Evolutionary conservation across 1,140 invertebrate species (phyloP).

Genomic region (Penaeus vannamei): DNA sequence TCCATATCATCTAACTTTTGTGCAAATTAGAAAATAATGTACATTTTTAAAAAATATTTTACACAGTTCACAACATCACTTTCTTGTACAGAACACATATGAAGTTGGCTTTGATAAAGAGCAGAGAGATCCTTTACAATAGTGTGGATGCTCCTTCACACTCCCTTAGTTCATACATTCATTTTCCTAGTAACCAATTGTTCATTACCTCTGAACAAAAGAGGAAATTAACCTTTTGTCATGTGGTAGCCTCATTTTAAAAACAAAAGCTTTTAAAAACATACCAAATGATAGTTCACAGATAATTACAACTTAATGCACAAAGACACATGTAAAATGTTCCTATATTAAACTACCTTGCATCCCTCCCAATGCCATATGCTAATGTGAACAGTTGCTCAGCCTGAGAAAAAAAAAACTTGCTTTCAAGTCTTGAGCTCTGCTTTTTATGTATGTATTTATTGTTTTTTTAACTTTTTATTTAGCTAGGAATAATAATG

Average conservation of each 20-base stretch:
- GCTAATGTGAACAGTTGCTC: not conserved
- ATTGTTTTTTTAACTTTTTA: no score
- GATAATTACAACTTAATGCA: conserved; percentile 59
- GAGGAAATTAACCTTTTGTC: not conserved
- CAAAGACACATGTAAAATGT: conserved; percentile 37
- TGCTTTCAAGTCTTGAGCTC: conserved; percentile 18
- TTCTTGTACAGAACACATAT: not conserved
- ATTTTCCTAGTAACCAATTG: conserved; percentile 5
- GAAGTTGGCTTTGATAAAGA: not conserved
- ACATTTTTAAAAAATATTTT: conserved; percentile 40
- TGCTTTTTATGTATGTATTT: not conserved
- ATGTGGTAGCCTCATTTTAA: conserved; percentile 49
- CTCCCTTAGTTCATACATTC: conserved; percentile 19
- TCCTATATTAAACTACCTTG: conserved; percentile 44
- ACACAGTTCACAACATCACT: conserved; percentile 36
- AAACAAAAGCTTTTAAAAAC: conserved; percentile 41
- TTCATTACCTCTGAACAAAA: conserved; percentile 25
- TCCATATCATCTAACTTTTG: conserved; percentile 18
- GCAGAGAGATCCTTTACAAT: not conserved
- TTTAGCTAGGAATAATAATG: no score
- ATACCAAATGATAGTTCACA: conserved; percentile 44
- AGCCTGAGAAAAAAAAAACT: conserved; percentile 7
- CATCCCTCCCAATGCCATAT: conserved; percentile 43
- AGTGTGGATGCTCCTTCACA: not conserved
- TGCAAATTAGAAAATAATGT: conserved; percentile 34